Percentiles rank a stretch among this genome's conserved stretches.
These are phyloP conservation scores for Xyrauchen texanus DNA, from an alignment of 2,113 vertebrate genomes.

Conservation along the genomic window DNA sequence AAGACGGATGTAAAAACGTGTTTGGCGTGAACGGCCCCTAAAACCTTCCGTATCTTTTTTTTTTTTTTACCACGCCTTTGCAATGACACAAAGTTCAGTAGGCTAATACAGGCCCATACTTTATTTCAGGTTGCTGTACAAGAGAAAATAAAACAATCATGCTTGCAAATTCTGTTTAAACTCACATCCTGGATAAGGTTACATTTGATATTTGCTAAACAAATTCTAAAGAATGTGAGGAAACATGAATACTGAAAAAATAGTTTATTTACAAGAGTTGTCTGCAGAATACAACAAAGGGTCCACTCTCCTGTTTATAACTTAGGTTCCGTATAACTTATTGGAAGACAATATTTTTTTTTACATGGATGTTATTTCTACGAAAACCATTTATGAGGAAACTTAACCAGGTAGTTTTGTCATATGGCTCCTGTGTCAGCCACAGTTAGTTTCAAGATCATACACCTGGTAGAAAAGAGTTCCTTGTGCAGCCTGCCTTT, in stretches of 20 bases:
- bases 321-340: too few species aligned
- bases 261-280: conserved; percentile 66
- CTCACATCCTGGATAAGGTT: neutral
- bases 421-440: conserved; percentile 15
- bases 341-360: conserved; percentile 48
- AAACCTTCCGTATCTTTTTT: conserved; percentile 46
- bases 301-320: conserved; percentile 16
- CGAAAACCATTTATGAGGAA: conserved; percentile 30
- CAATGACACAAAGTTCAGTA: conserved; percentile 16
- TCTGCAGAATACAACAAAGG: conserved; percentile 31
- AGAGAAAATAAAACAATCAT: neutral
- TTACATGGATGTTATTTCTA: conserved; percentile 40
- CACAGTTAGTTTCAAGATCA: conserved; percentile 30
- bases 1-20: too few species aligned
- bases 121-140: neutral
- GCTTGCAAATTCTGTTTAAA: neutral
- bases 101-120: conserved; percentile 5
- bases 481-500: conserved; percentile 34
- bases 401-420: conserved; percentile 21
- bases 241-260: conserved; percentile 58
- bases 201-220: neutral
- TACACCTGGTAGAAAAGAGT: conserved; percentile 21
- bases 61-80: conserved; percentile 35
- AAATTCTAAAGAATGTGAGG: conserved; percentile 12
- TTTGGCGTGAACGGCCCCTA: too few species aligned